These are phyloP conservation scores for Triplophysa yarkandensis DNA, from an alignment of 2,797 vertebrate species.

Conservation along the genomic window DNA sequence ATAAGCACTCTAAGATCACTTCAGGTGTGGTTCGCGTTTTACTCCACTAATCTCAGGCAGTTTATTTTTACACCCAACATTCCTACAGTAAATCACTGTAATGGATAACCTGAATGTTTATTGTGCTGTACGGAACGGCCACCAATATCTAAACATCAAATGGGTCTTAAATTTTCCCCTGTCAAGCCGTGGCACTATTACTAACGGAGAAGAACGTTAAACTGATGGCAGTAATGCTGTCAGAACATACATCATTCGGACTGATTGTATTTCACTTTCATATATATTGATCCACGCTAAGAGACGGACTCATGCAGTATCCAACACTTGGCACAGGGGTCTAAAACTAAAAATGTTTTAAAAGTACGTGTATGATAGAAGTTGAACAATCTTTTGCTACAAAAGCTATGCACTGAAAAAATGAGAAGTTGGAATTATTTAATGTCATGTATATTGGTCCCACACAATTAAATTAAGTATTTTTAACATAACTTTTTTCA, in stretches of 20 bases:
- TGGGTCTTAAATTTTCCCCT: neutral
- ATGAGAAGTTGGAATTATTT: too few species aligned
- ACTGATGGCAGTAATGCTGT: slow-evolving; percentile 7
- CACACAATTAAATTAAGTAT: too few species aligned
- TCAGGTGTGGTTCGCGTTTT: neutral
- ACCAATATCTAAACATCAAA: neutral
- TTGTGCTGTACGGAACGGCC: neutral
- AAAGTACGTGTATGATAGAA: too few species aligned
- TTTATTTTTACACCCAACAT: neutral
- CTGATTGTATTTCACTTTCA: neutral
- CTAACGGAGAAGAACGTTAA: neutral
- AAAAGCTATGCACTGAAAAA: too few species aligned
- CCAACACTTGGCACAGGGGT: neutral
- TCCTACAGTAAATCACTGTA: neutral
- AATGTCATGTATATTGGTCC: too few species aligned
- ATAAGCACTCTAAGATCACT: neutral
- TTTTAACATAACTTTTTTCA: too few species aligned
- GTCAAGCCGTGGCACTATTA: neutral
- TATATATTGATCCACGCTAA: neutral
- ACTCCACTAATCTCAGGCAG: neutral
- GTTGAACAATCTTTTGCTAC: too few species aligned
- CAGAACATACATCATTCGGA: neutral
- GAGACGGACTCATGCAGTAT: neutral
- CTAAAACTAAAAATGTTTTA: too few species aligned
- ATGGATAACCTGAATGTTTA: neutral